Evolutionary conservation across 2,113 vertebrate species (phyloP).

Genomic region (Platysteira castanea): DNA sequence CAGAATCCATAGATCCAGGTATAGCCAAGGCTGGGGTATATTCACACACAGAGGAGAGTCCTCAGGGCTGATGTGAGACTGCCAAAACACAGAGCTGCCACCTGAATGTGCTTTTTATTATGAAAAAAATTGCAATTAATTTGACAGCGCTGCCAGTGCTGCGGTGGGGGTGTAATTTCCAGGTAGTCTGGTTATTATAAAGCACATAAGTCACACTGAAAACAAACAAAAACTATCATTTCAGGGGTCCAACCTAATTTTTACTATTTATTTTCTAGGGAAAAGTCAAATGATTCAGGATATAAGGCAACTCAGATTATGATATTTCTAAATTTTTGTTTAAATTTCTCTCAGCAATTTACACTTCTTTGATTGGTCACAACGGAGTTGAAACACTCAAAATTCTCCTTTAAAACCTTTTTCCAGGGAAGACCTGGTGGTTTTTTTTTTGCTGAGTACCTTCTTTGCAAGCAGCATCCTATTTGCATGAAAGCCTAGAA

Average conservation of each 20-base stretch:
- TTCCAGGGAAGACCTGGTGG: not conserved
- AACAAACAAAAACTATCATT: not conserved
- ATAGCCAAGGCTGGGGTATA: not conserved
- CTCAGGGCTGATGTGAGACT: not conserved
- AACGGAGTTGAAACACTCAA: not conserved
- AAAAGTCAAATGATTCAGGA: not conserved
- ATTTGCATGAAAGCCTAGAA: not conserved
- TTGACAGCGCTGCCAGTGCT: not conserved
- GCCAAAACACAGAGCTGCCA: not conserved
- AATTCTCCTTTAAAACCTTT: not conserved
- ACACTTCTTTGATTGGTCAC: not conserved
- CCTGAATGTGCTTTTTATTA: not conserved
- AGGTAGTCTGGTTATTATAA: not conserved
- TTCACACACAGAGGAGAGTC: not conserved
- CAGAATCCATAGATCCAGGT: not conserved
- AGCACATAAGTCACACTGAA: not conserved
- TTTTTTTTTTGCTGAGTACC: not conserved
- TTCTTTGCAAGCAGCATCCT: not conserved
- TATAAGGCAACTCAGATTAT: not conserved
- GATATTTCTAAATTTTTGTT: not conserved
- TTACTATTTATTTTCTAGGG: not conserved
- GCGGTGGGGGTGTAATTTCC: not conserved
- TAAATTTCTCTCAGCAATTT: not conserved
- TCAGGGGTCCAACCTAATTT: accelerated
- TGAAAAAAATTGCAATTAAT: not conserved